These are phyloP conservation scores for Nysson spinosus DNA, from an alignment of 2,888 invertebrate species.

Conservation along the genomic window DNA sequence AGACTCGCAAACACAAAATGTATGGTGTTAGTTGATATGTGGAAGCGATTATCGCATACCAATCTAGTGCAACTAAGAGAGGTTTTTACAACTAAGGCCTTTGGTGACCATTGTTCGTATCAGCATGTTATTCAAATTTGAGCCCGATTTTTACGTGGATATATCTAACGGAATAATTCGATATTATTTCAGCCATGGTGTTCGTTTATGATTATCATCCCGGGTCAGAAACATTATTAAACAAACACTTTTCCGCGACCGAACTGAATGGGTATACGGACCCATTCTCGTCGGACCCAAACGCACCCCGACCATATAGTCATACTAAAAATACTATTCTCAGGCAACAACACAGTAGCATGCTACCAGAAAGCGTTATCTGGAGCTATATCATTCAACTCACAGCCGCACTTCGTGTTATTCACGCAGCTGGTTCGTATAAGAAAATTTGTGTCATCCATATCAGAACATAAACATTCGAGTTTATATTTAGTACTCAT, in stretches of 20 bases:
- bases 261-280: slow-evolving; percentile 84
- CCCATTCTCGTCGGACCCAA: slow-evolving; percentile 91
- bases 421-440: slow-evolving; percentile 84
- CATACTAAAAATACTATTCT: slow-evolving; percentile 90
- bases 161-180: slow-evolving; percentile 23
- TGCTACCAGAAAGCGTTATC: slow-evolving; percentile 93
- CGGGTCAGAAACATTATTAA: slow-evolving; percentile 91
- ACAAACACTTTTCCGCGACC: slow-evolving; percentile 87
- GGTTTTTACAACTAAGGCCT: slow-evolving; percentile 96
- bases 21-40: slow-evolving; percentile 91
- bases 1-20: slow-evolving; percentile 90
- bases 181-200: slow-evolving; percentile 87
- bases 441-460: no score
- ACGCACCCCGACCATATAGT: slow-evolving; percentile 88
- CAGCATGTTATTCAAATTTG: not conserved
- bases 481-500: no score
- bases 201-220: slow-evolving; percentile 98
- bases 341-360: slow-evolving; percentile 84
- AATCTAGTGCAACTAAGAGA: slow-evolving; percentile 95
- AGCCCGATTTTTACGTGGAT: no score
- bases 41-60: slow-evolving; percentile 97
- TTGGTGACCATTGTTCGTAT: slow-evolving; percentile 94
- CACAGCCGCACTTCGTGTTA: slow-evolving; percentile 93
- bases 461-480: no score
- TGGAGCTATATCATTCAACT: slow-evolving; percentile 98